phyloP scores from a whole-genome alignment of 2,888 invertebrate species.

The Limenitis camilla region DNA sequence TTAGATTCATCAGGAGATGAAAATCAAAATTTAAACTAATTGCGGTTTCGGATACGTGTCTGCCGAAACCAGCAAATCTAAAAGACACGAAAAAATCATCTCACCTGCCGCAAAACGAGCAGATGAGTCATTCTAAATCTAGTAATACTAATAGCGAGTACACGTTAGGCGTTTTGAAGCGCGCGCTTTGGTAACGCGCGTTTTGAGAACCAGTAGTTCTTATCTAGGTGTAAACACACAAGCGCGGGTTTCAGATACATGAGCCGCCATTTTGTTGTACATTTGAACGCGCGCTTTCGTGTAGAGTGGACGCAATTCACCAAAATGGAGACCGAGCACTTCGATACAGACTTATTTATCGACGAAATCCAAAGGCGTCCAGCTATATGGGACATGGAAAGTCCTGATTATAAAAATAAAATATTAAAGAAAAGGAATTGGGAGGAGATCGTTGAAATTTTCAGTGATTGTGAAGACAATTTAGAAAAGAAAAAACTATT shows the following conservation, averaged over 20 bases:
- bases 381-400: not conserved
- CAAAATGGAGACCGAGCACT: conserved; percentile 1
- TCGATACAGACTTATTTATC: conserved; percentile 2
- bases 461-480: not conserved
- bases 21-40: too few species aligned
- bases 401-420: conserved; percentile 1
- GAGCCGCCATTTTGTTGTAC: not conserved
- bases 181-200: too few species aligned
- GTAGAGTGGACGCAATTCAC: not conserved
- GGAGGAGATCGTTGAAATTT: not conserved
- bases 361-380: not conserved
- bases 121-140: too few species aligned
- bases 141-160: too few species aligned
- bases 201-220: not conserved
- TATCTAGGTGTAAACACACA: not conserved
- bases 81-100: too few species aligned
- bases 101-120: too few species aligned
- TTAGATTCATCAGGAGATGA: too few species aligned
- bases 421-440: not conserved
- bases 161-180: too few species aligned
- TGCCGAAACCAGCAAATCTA: too few species aligned
- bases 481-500: not conserved
- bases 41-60: too few species aligned
- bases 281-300: not conserved
- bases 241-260: not conserved